Evolutionary conservation across 2,888 invertebrate species (phyloP).

Genomic region (Nephrocerus scutellatus): DNA sequence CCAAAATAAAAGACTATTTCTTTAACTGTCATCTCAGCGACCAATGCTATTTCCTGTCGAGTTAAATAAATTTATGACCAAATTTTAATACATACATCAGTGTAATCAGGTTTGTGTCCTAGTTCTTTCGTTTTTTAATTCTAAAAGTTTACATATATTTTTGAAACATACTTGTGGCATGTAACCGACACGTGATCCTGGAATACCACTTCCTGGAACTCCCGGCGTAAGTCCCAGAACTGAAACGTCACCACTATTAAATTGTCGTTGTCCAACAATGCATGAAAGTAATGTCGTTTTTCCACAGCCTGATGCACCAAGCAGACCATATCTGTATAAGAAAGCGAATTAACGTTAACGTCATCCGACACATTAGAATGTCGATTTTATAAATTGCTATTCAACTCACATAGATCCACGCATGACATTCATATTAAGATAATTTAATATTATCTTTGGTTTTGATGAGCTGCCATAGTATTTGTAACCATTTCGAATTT

Average conservation of each 20-base stretch:
- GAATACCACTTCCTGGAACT: constrained; percentile 58
- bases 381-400: constrained; percentile 25
- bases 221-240: constrained; percentile 71
- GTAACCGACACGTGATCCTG: constrained; percentile 70
- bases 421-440: constrained; percentile 67
- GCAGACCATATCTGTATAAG: constrained; percentile 64
- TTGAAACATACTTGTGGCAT: constrained; percentile 85
- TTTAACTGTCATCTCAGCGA: constrained; percentile 71
- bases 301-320: constrained; percentile 86
- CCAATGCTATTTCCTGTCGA: constrained; percentile 72
- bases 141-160: too few relatives aligned
- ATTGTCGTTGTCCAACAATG: constrained; percentile 67
- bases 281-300: constrained; percentile 83
- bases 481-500: constrained; percentile 62
- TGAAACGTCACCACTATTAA: constrained; percentile 66
- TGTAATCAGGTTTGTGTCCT: constrained; percentile 9
- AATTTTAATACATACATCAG: too few relatives aligned
- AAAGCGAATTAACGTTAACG: constrained; percentile 2
- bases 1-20: constrained; percentile 86
- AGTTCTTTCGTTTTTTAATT: constrained; percentile 17
- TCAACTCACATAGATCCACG: constrained; percentile 69
- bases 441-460: constrained; percentile 56
- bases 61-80: too few relatives aligned
- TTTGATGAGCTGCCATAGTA: constrained; percentile 56
- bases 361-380: background rate